Conservation (phyloP, 1,140 invertebrate genomes). For the Ladona fulva region DNA sequence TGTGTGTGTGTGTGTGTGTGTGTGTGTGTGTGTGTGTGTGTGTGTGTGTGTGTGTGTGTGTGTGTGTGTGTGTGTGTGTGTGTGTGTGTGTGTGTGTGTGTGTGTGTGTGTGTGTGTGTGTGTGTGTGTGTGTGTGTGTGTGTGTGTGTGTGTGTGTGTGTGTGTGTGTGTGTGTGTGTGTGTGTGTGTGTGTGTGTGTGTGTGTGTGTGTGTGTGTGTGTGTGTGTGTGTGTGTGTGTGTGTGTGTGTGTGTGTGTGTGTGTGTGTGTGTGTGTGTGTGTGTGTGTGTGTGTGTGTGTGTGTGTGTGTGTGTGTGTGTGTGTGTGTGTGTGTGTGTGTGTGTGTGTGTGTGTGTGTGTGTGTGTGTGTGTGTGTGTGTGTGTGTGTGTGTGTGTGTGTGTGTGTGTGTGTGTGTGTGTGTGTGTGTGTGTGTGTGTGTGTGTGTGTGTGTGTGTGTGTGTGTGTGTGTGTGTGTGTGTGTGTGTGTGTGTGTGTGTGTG, state of each 20-base stretch:
- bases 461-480: not conserved
- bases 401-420: not conserved
- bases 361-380: not conserved
- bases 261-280: not conserved
- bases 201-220: not conserved
- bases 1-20: not conserved
- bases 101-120: not conserved
- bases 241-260: not conserved
- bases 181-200: not conserved
- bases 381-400: not conserved
- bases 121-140: not conserved
- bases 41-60: not conserved
- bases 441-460: not conserved
- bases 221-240: not conserved
- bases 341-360: not conserved
- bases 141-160: not conserved
- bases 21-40: not conserved
- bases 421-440: not conserved
- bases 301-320: not conserved
- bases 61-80: not conserved
- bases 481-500: not conserved
- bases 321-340: not conserved
- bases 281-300: not conserved
- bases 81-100: not conserved
- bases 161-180: not conserved